phyloP scores from a whole-genome alignment of 2,888 invertebrate species.

The Eupithecia subfuscata region DNA sequence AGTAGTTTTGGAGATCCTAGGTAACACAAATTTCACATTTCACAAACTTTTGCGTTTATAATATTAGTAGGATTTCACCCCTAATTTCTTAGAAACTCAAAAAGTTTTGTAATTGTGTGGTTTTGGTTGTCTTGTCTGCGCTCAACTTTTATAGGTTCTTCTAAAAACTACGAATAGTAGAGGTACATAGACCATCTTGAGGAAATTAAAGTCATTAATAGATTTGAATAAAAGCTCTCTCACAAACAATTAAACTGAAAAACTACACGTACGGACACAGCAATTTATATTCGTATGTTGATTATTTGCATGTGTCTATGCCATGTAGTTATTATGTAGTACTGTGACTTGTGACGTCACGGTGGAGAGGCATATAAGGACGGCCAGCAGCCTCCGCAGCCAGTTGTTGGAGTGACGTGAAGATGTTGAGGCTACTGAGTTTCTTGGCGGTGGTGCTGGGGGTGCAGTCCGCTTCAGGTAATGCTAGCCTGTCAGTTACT shows the following conservation, averaged over 20 bases:
- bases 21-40: too few species aligned
- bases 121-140: neutral
- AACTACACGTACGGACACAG: neutral
- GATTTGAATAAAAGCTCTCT: neutral
- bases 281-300: neutral
- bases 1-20: too few species aligned
- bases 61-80: too few species aligned
- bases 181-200: neutral
- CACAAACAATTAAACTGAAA: neutral
- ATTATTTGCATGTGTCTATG: neutral
- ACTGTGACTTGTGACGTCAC: conserved; percentile 34
- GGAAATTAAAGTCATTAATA: neutral
- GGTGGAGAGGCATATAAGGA: conserved; percentile 32
- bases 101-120: neutral
- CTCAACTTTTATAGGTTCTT: neutral
- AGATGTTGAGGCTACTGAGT: conserved; percentile 56
- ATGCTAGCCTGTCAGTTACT: too few species aligned
- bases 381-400: conserved; percentile 24
- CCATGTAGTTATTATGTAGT: conserved; percentile 8
- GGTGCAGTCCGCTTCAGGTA: conserved; percentile 59
- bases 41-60: too few species aligned
- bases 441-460: conserved; percentile 60
- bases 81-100: neutral
- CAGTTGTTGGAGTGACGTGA: conserved; percentile 29
- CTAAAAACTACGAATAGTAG: neutral